These are phyloP conservation scores for Schlechtendalia chinensis DNA, from an alignment of 1,140 invertebrate genomes.

Conservation along the genomic window DNA sequence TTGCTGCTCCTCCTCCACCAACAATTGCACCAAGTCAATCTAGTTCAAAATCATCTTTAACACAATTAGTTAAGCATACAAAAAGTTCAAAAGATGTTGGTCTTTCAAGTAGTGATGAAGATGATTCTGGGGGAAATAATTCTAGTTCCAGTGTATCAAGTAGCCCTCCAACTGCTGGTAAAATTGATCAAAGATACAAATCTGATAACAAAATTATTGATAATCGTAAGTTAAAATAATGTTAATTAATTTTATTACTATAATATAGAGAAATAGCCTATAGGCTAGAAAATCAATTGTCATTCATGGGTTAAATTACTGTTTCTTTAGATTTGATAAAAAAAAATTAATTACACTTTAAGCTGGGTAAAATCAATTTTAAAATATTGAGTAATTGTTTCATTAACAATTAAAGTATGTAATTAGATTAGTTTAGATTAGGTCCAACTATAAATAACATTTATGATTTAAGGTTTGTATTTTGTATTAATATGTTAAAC, in stretches of 20 bases:
- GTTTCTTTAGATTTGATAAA: too few species aligned
- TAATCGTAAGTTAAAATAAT: conserved; percentile 38
- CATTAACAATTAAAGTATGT: too few species aligned
- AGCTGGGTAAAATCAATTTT: too few species aligned
- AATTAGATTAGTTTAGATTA: too few species aligned
- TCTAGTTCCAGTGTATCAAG: conserved; percentile 52
- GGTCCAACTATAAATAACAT: too few species aligned
- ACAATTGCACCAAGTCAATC: conserved; percentile 36
- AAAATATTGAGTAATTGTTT: too few species aligned
- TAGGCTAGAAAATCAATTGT: too few species aligned
- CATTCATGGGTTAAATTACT: too few species aligned
- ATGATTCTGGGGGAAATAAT: conserved; percentile 50
- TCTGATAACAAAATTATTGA: conserved; percentile 34
- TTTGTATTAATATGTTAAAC: too few species aligned
- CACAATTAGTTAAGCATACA: not conserved
- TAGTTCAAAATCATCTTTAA: conserved; percentile 49
- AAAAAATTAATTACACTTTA: too few species aligned
- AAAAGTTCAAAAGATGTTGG: conserved; percentile 51
- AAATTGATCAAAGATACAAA: conserved; percentile 34
- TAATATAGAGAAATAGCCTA: too few species aligned
- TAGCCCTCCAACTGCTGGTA: conserved; percentile 52
- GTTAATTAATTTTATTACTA: not conserved
- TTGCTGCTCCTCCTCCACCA: conserved; percentile 53
- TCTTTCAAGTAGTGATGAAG: conserved; percentile 52
- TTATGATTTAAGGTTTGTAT: too few species aligned